Evolutionary conservation across 2,888 invertebrate genomes (phyloP).

Genomic region (Eupithecia dodoneata): DNA sequence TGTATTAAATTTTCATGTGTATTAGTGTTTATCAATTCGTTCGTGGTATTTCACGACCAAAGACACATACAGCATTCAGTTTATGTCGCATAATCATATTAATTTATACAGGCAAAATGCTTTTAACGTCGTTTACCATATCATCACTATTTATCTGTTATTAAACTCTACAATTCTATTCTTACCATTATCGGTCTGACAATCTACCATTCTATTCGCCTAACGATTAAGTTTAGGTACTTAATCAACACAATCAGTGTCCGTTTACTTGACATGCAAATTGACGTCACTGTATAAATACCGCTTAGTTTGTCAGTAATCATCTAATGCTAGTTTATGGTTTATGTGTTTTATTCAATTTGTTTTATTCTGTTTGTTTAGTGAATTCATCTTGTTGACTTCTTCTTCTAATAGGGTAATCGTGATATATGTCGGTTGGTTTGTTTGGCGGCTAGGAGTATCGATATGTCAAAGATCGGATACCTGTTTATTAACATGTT

Average conservation of each 20-base stretch:
- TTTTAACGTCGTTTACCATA: not conserved
- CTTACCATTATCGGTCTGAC: constrained; percentile 28
- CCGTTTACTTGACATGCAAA: constrained; percentile 40
- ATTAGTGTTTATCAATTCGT: not conserved
- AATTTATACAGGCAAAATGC: not conserved
- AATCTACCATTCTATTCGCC: constrained; percentile 26
- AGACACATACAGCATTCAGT: not conserved
- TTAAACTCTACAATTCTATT: constrained; percentile 11
- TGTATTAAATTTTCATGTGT: not conserved
- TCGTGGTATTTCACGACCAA: not conserved
- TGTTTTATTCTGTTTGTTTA: constrained; percentile 21
- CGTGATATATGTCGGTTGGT: not conserved
- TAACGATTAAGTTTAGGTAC: constrained; percentile 35
- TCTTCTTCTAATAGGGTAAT: constrained; percentile 1
- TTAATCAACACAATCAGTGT: constrained; percentile 43
- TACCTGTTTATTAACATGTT: not conserved
- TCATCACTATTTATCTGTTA: not conserved
- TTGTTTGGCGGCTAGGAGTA: not conserved
- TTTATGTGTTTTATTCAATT: constrained; percentile 29
- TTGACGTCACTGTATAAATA: constrained; percentile 42
- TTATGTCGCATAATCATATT: not conserved
- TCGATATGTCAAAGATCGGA: not conserved
- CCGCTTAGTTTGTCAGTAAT: constrained; percentile 18
- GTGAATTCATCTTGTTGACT: constrained; percentile 12
- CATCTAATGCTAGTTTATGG: constrained; percentile 20